Conservation (phyloP, 2,113 vertebrate species). For the Spea bombifrons region DNA sequence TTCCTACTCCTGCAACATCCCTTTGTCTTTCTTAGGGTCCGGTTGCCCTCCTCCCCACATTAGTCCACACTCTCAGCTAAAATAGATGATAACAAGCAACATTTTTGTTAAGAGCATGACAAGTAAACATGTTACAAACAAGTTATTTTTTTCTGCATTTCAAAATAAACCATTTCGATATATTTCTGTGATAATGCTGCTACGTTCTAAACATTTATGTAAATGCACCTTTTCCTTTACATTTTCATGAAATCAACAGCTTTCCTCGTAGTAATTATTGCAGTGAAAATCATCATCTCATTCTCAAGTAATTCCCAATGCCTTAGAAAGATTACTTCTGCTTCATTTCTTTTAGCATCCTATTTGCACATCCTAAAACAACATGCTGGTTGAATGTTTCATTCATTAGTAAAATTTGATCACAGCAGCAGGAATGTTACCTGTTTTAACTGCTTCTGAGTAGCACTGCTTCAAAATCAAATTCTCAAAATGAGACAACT, state of each 20-base stretch:
- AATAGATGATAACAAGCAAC: neutral
- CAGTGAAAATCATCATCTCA: slow-evolving; percentile 46
- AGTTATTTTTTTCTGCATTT: neutral
- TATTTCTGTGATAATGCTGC: slow-evolving; percentile 26
- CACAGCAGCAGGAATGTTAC: slow-evolving; percentile 26
- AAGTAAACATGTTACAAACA: neutral
- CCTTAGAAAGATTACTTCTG: slow-evolving; percentile 30
- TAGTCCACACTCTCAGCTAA: too few relatives aligned
- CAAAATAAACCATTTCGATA: neutral
- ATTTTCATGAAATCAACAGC: slow-evolving; percentile 49
- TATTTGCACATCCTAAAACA: slow-evolving; percentile 42
- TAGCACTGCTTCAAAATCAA: slow-evolving; percentile 6
- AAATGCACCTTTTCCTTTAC: slow-evolving; percentile 50
- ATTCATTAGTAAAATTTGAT: slow-evolving; percentile 40
- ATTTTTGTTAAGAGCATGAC: neutral
- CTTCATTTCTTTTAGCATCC: slow-evolving; percentile 28
- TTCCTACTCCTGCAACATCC: too few relatives aligned
- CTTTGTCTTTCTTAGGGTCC: too few relatives aligned
- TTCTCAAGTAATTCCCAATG: slow-evolving; percentile 30
- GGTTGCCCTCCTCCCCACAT: too few relatives aligned
- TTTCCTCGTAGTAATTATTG: slow-evolving; percentile 51
- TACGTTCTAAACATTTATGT: slow-evolving; percentile 39
- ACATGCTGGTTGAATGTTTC: slow-evolving; percentile 41
- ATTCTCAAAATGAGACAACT: neutral
- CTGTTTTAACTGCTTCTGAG: slow-evolving; percentile 27